These are phyloP conservation scores for Corella eumyota DNA, from an alignment of 23 tunicate genomes.

Conservation along the genomic window DNA sequence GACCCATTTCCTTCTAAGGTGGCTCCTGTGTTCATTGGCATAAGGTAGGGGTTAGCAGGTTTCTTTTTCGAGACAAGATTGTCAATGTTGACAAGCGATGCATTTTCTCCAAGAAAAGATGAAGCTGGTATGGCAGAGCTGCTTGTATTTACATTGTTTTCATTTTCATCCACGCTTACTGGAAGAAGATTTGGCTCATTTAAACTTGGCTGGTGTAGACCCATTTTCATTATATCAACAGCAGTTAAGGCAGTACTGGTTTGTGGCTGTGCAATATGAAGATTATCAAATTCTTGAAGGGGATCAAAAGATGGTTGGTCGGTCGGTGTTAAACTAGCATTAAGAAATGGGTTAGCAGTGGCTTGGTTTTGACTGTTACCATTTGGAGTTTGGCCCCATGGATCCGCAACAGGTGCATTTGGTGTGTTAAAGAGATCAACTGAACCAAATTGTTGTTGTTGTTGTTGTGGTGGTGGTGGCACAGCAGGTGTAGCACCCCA, in stretches of 20 bases:
- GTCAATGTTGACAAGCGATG: slow-evolving; percentile 61
- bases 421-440: slow-evolving; percentile 3
- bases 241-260: background rate
- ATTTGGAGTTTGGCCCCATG: slow-evolving; percentile 1
- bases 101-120: slow-evolving; percentile 48
- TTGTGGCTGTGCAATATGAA: slow-evolving; percentile 5
- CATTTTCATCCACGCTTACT: background rate
- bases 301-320: slow-evolving; percentile 57
- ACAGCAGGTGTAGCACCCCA: slow-evolving; percentile 14
- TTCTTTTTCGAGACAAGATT: slow-evolving; percentile 27
- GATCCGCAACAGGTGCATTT: background rate
- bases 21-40: slow-evolving; percentile 12
- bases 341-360: background rate
- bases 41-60: slow-evolving; percentile 27
- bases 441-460: background rate
- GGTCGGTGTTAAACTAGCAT: background rate
- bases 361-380: background rate
- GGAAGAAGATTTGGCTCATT: background rate
- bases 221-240: background rate
- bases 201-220: background rate
- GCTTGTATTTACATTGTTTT: slow-evolving; percentile 2
- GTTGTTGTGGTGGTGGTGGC: background rate
- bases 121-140: slow-evolving; percentile 14
- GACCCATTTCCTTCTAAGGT: slow-evolving; percentile 16
- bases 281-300: slow-evolving; percentile 27